A percentile compares a stretch with the other conserved stretches of the same genome.
These are phyloP conservation scores for Drosophila lacteicornis DNA, from an alignment of 1,140 invertebrate species.

Conservation along the genomic window DNA sequence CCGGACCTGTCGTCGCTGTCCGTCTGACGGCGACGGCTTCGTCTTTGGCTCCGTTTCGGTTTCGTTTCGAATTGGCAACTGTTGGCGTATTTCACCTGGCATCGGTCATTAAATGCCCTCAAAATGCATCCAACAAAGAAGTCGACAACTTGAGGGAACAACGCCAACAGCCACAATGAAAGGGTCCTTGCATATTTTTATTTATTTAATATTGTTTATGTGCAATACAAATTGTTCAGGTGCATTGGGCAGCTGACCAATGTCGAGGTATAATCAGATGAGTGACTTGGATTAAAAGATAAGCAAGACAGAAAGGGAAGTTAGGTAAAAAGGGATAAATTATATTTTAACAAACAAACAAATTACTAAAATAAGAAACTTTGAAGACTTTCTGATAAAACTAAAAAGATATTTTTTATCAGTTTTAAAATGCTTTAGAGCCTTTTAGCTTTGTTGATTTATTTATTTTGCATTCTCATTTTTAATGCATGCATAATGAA, in stretches of 20 bases:
- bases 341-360: not conserved
- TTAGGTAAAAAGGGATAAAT: not conserved
- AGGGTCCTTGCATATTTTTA: constrained; percentile 42
- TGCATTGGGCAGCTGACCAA: constrained; percentile 45
- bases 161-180: constrained; percentile 18
- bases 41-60: constrained; percentile 53
- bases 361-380: too few relatives aligned
- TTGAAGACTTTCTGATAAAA: too few relatives aligned
- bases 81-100: constrained; percentile 79
- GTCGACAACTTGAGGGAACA: constrained; percentile 12
- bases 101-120: constrained; percentile 78
- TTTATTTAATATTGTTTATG: constrained; percentile 54
- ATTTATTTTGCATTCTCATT: not conserved
- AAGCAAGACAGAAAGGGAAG: not conserved
- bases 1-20: constrained; percentile 65
- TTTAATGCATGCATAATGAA: constrained; percentile 23
- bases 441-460: not conserved
- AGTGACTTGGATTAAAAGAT: constrained; percentile 11
- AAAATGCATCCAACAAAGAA: constrained; percentile 57
- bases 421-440: not conserved
- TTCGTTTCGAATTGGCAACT: constrained; percentile 59
- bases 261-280: constrained; percentile 26
- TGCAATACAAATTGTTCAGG: constrained; percentile 50
- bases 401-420: not conserved
- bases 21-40: constrained; percentile 35